A percentile compares a stretch with the other conserved stretches of the same genome.
phyloP scores from a whole-genome alignment of 2,113 vertebrate species.

The Trogon melanurus region DNA sequence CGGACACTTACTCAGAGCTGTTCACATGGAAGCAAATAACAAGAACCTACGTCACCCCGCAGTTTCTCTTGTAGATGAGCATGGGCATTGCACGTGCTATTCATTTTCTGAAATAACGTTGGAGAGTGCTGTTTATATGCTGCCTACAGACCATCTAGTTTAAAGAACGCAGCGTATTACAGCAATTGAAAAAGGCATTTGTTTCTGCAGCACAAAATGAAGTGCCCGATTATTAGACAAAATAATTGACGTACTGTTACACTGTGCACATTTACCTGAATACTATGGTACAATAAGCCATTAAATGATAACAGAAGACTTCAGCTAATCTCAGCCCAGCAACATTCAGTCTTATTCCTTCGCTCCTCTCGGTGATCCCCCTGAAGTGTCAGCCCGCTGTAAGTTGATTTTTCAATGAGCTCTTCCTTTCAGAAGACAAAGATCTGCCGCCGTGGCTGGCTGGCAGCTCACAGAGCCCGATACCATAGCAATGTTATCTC shows the following conservation, averaged over 20 bases:
- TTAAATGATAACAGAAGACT: neutral
- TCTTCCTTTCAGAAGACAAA: neutral
- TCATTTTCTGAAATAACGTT: slow-evolving; percentile 8
- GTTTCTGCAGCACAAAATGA: neutral
- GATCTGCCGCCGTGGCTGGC: neutral
- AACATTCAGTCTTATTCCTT: neutral
- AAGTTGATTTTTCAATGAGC: neutral
- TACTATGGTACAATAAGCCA: neutral
- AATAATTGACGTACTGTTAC: neutral
- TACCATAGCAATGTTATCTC: neutral
- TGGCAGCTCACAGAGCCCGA: neutral
- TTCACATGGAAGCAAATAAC: slow-evolving; percentile 23
- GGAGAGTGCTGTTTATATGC: neutral
- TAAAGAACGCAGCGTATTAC: slow-evolving; percentile 1
- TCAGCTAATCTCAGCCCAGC: neutral
- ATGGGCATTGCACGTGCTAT: neutral
- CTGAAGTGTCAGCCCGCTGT: neutral
- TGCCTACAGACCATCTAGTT: slow-evolving; percentile 20
- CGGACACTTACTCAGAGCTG: neutral
- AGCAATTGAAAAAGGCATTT: slow-evolving; percentile 7
- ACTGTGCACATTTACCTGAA: neutral
- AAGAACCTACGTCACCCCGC: neutral
- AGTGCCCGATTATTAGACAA: neutral
- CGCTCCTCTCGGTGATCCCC: neutral
- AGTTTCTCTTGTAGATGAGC: neutral